Evolutionary conservation across 2,113 vertebrate species (phyloP), one percentile per base, ranked within the genome.

Genomic region (Hiodon tergisus): DNA sequence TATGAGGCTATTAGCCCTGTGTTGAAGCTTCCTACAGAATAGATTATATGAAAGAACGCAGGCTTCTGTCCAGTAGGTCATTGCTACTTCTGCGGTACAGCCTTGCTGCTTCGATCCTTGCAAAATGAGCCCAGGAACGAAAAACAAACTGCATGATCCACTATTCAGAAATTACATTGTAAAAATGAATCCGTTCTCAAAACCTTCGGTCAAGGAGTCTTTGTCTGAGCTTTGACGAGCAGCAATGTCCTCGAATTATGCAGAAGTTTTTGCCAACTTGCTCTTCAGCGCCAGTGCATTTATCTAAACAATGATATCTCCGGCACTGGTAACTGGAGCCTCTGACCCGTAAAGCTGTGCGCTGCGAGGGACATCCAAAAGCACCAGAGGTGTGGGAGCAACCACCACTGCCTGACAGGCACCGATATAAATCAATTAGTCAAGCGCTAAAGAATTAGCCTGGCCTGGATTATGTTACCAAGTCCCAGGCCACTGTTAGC

Each of bases 371-470:
- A 10, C 9, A 14, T 52, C 62, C 62, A 51, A 68, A 31, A 53
- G 46, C 57, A 14, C 3, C n/a, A 48, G 11, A 74, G 57, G 6
- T 54, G 58, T 13, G 4, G 71, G 50, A 52, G 65, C 67, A 72
- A 68, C 17, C n/a, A 6, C 48, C 46, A 66, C 60, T 62, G 52
- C 61, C 61, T 47, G 5, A 52, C 61, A 75, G 65, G 46, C 13
- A 10, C 65, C 53, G 72, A 80, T 48, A 76, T 54, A 71, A 78
- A 76, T 74, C 53, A 2, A 48, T 78, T 76, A 66, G 57, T 69
- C 53, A 53, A 63, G 60, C 72, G 70, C 54, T 67, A 55, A 59
- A 46, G 16, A 51, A 70, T 51, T 47, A 54, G 67, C 5, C 62
- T 55, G 52, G 51, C 13, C 47, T 48, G 17, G 14, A 77, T 78